Percentiles rank a stretch among this genome's conserved stretches.
phyloP scores from a whole-genome alignment of 2,888 invertebrate genomes.

The Torymus auratus region DNA sequence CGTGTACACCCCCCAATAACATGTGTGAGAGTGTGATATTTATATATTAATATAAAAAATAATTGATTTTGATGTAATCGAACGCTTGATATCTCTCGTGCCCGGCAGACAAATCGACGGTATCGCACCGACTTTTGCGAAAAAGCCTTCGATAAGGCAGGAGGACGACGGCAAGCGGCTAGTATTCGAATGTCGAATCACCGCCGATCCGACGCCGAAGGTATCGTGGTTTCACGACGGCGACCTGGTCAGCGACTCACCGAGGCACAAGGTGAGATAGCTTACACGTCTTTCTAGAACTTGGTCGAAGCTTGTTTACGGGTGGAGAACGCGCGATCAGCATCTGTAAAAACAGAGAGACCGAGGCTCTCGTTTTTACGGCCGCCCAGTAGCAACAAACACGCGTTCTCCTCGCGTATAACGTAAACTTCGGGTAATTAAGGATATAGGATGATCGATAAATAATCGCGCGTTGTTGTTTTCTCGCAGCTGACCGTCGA shows the following conservation, averaged over 20 bases:
- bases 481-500: constrained; percentile 87
- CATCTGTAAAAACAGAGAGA: too few species aligned
- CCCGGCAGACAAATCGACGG: constrained; percentile 94
- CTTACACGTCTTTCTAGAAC: too few species aligned
- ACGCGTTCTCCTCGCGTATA: too few species aligned
- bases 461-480: constrained; percentile 10
- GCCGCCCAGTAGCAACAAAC: too few species aligned
- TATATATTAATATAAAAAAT: too few species aligned
- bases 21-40: too few species aligned
- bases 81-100: constrained; percentile 1
- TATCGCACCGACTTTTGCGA: constrained; percentile 97
- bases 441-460: neutral
- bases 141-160: constrained; percentile 97
- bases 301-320: too few species aligned
- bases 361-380: too few species aligned
- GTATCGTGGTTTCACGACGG: constrained; percentile 95
- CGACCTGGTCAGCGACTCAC: constrained; percentile 86
- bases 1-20: too few species aligned
- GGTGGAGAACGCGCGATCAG: too few species aligned
- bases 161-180: constrained; percentile 97
- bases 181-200: constrained; percentile 95
- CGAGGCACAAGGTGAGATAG: constrained; percentile 88
- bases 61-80: neutral
- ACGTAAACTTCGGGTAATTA: too few species aligned
- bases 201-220: constrained; percentile 93